phyloP scores from a whole-genome alignment of 2,113 vertebrate genomes.

The Dasyurus viverrinus region DNA sequence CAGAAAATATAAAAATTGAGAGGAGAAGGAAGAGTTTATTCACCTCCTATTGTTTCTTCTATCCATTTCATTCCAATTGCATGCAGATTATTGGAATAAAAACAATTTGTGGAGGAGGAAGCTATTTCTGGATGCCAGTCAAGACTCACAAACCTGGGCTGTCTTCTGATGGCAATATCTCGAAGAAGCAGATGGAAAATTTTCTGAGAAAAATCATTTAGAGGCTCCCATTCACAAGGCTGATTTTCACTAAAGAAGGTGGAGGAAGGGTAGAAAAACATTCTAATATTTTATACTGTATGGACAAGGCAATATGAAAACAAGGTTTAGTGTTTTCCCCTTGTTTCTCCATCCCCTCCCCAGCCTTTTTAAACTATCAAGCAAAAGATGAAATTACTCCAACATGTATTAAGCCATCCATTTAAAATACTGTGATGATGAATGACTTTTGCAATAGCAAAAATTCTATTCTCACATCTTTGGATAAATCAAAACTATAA shows the following conservation, averaged over 20 bases:
- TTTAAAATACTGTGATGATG: background rate
- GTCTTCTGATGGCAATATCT: slow-evolving; percentile 72
- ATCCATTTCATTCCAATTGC: slow-evolving; percentile 35
- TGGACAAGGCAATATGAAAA: slow-evolving; percentile 8
- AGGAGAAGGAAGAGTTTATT: background rate
- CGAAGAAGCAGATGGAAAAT: slow-evolving; percentile 72
- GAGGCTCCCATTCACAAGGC: slow-evolving; percentile 61
- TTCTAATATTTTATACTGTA: background rate
- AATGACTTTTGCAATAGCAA: background rate
- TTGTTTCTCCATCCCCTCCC: background rate
- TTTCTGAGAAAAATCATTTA: slow-evolving; percentile 45
- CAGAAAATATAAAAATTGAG: background rate
- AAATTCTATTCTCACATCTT: background rate
- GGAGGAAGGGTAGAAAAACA: background rate
- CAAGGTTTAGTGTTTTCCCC: background rate
- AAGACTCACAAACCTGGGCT: slow-evolving; percentile 68
- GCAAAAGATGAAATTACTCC: background rate
- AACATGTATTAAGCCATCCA: rapidly evolving
- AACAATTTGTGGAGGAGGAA: slow-evolving; percentile 72
- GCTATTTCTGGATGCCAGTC: slow-evolving; percentile 76
- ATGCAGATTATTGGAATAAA: slow-evolving; percentile 26
- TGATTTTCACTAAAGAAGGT: slow-evolving; percentile 45
- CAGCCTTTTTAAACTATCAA: background rate
- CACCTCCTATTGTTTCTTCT: background rate
- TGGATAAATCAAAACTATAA: rapidly evolving